A percentile compares a stretch with the other conserved stretches of the same genome.
Conservation (phyloP, 2,113 vertebrate species). For the Gobius niger region DNA sequence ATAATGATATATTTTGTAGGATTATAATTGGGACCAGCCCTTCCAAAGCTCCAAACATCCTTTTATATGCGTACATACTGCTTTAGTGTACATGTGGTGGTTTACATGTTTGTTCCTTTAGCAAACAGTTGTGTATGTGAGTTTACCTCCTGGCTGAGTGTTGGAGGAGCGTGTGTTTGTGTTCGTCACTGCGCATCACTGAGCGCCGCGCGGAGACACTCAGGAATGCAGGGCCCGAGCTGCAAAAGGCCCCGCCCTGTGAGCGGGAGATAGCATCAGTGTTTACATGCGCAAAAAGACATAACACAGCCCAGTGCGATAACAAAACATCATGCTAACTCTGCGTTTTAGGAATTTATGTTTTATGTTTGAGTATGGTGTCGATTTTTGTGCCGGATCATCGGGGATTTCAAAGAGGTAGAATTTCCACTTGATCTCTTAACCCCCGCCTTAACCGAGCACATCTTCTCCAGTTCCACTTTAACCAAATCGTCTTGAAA, state of each 20-base stretch:
- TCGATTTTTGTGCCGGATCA: not conserved
- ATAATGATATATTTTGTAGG: too few relatives aligned
- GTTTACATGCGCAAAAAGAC: slow-evolving; percentile 62
- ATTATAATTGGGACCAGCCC: too few relatives aligned
- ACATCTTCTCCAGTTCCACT: too few relatives aligned
- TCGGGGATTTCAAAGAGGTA: not conserved
- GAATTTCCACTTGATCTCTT: too few relatives aligned
- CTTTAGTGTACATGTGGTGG: not conserved
- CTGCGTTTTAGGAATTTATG: not conserved
- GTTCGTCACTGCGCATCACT: slow-evolving; percentile 41
- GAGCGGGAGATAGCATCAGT: slow-evolving; percentile 64
- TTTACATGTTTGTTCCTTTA: not conserved
- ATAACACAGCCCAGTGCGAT: slow-evolving; percentile 35
- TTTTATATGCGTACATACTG: too few relatives aligned
- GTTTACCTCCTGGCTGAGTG: slow-evolving; percentile 10
- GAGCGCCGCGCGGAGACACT: slow-evolving; percentile 55
- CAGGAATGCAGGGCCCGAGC: slow-evolving; percentile 59
- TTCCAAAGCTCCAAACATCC: too few relatives aligned
- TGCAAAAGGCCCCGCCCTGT: slow-evolving; percentile 60
- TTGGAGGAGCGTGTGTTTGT: slow-evolving; percentile 4
- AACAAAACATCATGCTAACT: slow-evolving; percentile 18
- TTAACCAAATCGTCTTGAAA: too few relatives aligned
- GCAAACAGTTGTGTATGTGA: slow-evolving; percentile 24
- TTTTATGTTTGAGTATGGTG: not conserved
- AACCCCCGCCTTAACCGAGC: too few relatives aligned